Percentiles rank a stretch among this genome's conserved stretches.
Evolutionary conservation across 2,888 invertebrate genomes (phyloP).

Genomic region (Drosophila hamatofila): DNA sequence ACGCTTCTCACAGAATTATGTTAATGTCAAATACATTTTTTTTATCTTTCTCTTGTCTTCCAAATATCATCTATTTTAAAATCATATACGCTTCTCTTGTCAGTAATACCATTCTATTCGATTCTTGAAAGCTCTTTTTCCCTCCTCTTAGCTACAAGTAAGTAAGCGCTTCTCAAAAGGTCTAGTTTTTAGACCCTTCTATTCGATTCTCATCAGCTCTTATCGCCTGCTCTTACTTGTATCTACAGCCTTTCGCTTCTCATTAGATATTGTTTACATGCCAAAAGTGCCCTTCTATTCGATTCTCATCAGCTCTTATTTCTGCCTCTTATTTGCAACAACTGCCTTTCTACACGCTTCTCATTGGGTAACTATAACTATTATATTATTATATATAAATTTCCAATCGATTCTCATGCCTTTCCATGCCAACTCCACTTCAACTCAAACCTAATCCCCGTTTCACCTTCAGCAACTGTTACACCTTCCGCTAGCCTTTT

Average conservation of each 20-base stretch:
- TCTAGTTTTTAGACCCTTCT: too few species aligned
- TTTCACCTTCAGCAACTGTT: neutral
- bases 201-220: neutral
- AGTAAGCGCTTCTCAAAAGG: too few species aligned
- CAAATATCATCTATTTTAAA: too few species aligned
- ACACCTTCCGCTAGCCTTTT: constrained; percentile 36
- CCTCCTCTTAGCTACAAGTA: too few species aligned
- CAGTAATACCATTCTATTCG: too few species aligned
- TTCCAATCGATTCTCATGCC: constrained; percentile 1
- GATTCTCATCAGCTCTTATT: neutral
- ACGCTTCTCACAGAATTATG: too few species aligned
- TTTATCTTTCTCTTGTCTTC: too few species aligned
- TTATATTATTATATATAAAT: too few species aligned
- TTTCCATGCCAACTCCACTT: neutral
- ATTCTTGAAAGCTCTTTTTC: too few species aligned
- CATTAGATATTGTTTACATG: neutral
- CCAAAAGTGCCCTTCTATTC: neutral
- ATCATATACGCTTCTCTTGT: too few species aligned
- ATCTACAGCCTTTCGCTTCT: too few species aligned
- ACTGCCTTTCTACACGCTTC: neutral
- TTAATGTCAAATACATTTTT: too few species aligned
- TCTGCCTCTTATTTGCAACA: neutral
- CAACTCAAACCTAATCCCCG: neutral
- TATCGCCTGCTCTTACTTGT: neutral
- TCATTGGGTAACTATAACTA: neutral